Percentiles rank a stretch among this genome's conserved stretches.
phyloP scores from a whole-genome alignment of 2,888 invertebrate genomes.

The Sinodicranocentrus sp. region DNA sequence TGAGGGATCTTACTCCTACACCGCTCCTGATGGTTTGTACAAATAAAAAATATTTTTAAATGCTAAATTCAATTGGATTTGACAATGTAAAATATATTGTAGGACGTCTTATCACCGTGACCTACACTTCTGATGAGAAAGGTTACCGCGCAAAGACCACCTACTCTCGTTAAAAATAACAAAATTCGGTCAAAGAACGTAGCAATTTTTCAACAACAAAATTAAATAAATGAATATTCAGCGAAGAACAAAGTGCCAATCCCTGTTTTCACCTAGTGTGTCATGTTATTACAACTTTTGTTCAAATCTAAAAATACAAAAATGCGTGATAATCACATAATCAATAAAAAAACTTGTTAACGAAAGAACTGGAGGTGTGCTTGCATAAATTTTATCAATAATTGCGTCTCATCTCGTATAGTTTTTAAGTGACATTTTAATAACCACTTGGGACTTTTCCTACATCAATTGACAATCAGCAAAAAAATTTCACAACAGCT shows the following conservation, averaged over 20 bases:
- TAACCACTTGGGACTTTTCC: too few species aligned
- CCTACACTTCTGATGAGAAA: conserved; percentile 53
- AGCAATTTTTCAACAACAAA: too few species aligned
- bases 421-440: background rate
- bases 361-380: background rate
- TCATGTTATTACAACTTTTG: background rate
- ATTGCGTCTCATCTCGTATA: too few species aligned
- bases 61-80: background rate
- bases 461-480: too few species aligned
- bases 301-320: conserved; percentile 14
- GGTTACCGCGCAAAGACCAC: conserved; percentile 64
- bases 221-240: background rate
- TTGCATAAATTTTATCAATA: background rate
- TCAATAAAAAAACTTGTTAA: conserved; percentile 5
- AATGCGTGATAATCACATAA: background rate
- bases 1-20: conserved; percentile 49
- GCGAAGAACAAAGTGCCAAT: conserved; percentile 38
- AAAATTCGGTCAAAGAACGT: background rate
- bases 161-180: conserved; percentile 21
- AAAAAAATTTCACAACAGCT: too few species aligned
- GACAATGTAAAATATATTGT: too few species aligned
- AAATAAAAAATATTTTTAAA: background rate
- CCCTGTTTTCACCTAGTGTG: conserved; percentile 18
- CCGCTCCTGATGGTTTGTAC: conserved; percentile 59
- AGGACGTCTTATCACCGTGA: conserved; percentile 58